These are phyloP conservation scores for Heliconius ismenius DNA, from an alignment of 2,888 invertebrate genomes.

Conservation along the genomic window DNA sequence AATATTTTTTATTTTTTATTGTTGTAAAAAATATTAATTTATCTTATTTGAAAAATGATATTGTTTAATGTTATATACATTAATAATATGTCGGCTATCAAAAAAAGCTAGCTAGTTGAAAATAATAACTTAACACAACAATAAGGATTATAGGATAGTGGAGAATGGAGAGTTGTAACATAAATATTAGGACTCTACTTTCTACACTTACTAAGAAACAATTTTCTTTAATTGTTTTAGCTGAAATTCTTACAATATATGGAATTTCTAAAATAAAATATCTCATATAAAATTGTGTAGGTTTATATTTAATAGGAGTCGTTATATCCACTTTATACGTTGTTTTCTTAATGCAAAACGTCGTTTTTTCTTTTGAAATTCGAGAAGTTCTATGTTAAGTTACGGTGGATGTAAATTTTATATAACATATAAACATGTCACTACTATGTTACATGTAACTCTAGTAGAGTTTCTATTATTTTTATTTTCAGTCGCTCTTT, in stretches of 20 bases:
- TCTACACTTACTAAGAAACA: no score
- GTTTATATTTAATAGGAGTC: neutral
- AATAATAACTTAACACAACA: neutral
- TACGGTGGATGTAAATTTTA: slow-evolving; percentile 1
- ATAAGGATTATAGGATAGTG: neutral
- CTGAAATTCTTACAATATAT: neutral
- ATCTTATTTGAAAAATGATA: neutral
- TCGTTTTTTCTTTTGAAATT: slow-evolving; percentile 1
- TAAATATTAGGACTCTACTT: neutral
- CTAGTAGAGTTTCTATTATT: neutral
- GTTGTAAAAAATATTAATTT: neutral
- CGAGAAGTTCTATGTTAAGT: neutral
- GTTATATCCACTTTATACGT: neutral
- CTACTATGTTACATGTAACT: slow-evolving; percentile 4
- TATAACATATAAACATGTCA: neutral
- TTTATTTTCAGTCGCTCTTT: neutral
- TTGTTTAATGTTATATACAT: neutral
- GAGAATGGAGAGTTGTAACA: neutral
- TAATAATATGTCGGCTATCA: neutral
- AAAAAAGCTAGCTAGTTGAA: neutral
- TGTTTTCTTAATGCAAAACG: neutral
- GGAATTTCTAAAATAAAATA: neutral
- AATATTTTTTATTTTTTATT: neutral
- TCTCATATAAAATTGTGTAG: neutral
- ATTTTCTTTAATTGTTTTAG: neutral